Percentiles rank a stretch among this genome's conserved stretches.
phyloP scores from a whole-genome alignment of 2,888 invertebrate genomes.

The Drosophila ustulata region DNA sequence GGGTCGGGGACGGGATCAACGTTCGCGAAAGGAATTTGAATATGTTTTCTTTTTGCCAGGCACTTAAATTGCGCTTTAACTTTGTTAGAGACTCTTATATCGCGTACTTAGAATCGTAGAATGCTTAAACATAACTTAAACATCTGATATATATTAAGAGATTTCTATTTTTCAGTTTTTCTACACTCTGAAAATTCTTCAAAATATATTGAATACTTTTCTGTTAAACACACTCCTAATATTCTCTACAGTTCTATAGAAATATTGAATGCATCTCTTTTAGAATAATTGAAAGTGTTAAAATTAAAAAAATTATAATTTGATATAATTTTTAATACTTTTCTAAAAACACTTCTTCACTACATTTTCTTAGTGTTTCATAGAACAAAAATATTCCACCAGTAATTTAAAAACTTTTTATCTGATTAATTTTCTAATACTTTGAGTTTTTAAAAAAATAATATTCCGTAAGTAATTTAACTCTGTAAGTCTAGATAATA shows the following conservation, averaged over 20 bases:
- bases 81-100: slow-evolving; percentile 15
- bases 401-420: too few species aligned
- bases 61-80: slow-evolving; percentile 60
- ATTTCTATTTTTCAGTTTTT: background rate
- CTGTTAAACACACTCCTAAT: too few species aligned
- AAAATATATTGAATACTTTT: too few species aligned
- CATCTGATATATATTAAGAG: background rate
- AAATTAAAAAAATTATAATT: background rate
- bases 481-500: too few species aligned
- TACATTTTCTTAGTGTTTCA: background rate
- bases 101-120: background rate
- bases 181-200: too few species aligned
- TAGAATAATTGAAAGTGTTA: too few species aligned
- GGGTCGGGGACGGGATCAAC: slow-evolving; percentile 1
- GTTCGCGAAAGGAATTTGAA: slow-evolving; percentile 1
- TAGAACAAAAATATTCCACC: too few species aligned
- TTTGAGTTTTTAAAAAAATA: background rate
- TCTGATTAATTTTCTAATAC: too few species aligned
- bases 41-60: slow-evolving; percentile 50
- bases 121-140: slow-evolving; percentile 17
- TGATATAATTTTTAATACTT: background rate
- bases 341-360: background rate
- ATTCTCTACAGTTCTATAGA: too few species aligned
- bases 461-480: too few species aligned
- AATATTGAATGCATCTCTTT: too few species aligned